phyloP scores from a whole-genome alignment of 1,140 invertebrate genomes.

The Drosophila repleta region DNA sequence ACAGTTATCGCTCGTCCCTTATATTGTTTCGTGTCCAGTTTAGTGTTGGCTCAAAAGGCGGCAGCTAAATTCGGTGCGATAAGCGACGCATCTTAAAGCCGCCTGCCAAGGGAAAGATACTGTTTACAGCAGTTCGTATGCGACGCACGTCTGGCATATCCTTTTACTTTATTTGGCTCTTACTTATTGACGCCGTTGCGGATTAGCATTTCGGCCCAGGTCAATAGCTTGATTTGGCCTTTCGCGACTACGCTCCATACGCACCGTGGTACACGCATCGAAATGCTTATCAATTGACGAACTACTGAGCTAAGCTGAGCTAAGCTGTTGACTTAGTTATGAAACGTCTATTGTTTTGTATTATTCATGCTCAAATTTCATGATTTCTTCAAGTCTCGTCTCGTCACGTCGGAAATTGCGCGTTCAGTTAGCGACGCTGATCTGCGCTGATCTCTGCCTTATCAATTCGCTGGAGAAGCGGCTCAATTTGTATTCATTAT shows the following conservation, averaged over 20 bases:
- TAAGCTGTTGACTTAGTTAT: neutral
- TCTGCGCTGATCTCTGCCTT: conserved; percentile 51
- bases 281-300: neutral
- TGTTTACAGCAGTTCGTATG: conserved; percentile 13
- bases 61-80: neutral
- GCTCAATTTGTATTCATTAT: conserved; percentile 73
- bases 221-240: neutral
- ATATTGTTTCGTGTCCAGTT: conserved; percentile 7
- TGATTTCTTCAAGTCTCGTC: conserved; percentile 19
- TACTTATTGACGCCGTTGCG: conserved; percentile 28
- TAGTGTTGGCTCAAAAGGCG: conserved; percentile 1
- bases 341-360: neutral
- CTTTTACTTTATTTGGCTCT: conserved; percentile 37
- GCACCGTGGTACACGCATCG: conserved; percentile 6
- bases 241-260: neutral
- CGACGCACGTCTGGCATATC: conserved; percentile 58
- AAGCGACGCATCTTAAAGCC: neutral
- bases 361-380: conserved; percentile 7
- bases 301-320: too few species aligned
- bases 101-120: neutral
- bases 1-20: conserved; percentile 9
- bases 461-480: conserved; percentile 40
- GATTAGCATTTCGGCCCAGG: conserved; percentile 50
- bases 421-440: conserved; percentile 45
- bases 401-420: conserved; percentile 53